Evolutionary conservation across 2,888 invertebrate genomes (phyloP).

Genomic region (Metallyticus violacea): DNA sequence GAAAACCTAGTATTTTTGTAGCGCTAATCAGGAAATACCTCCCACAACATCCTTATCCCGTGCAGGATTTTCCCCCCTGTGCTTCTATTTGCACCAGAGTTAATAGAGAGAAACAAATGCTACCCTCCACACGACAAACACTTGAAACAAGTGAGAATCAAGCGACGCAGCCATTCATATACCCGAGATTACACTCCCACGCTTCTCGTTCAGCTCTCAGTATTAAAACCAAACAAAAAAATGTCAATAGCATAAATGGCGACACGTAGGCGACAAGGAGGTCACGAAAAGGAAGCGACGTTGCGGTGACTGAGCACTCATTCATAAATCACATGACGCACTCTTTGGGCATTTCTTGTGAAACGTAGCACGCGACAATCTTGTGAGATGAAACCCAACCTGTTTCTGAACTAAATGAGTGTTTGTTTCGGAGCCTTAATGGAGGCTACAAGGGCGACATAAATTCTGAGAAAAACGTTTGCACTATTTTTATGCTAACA

Average conservation of each 20-base stretch:
- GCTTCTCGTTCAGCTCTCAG: neutral
- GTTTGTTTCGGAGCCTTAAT: too few species aligned
- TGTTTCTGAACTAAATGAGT: neutral
- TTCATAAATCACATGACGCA: neutral
- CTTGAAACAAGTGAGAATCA: neutral
- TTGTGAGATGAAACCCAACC: neutral
- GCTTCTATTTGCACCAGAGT: neutral
- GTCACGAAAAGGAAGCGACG: neutral
- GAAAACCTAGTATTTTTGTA: neutral
- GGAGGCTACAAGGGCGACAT: too few species aligned
- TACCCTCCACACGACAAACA: neutral
- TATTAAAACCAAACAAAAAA: neutral
- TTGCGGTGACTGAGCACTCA: neutral
- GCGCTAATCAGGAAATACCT: neutral
- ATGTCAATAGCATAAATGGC: neutral
- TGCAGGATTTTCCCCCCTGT: neutral
- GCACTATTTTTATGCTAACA: too few species aligned
- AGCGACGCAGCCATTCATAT: too few species aligned
- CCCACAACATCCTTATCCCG: neutral
- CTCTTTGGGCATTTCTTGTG: neutral
- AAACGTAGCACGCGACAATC: neutral
- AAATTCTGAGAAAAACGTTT: too few species aligned
- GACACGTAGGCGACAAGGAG: neutral
- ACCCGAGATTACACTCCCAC: neutral
- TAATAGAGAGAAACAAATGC: neutral